A percentile compares a stretch with the other conserved stretches of the same genome.
phyloP scores from a whole-genome alignment of 2,888 invertebrate genomes.

The Seira sanloemensis region DNA sequence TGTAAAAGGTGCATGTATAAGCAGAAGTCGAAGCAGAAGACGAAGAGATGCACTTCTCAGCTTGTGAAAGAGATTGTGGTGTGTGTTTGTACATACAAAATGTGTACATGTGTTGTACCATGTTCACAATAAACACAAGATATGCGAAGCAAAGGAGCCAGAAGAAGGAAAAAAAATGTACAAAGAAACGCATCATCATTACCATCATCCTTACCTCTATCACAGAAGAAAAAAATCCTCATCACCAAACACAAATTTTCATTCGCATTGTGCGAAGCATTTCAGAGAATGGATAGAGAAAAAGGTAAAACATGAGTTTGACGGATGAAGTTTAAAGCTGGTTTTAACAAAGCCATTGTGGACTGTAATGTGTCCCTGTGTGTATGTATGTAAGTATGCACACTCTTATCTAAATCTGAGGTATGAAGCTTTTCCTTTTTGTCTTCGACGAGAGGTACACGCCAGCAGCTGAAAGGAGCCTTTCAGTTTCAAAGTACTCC shows the following conservation, averaged over 20 bases:
- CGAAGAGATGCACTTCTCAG: background rate
- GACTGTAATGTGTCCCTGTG: no score
- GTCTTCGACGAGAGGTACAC: no score
- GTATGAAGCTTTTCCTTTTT: no score
- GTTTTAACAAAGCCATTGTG: no score
- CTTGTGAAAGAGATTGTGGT: background rate
- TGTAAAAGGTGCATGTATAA: background rate
- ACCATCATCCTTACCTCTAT: no score
- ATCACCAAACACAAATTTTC: no score
- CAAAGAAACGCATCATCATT: background rate
- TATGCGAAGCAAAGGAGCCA: background rate
- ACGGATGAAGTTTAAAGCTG: background rate
- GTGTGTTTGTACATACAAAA: background rate
- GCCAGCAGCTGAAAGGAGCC: slow-evolving; percentile 38
- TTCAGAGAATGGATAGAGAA: no score
- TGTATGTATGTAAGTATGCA: no score
- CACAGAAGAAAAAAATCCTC: no score
- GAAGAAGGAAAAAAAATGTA: background rate
- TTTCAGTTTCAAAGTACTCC: slow-evolving; percentile 24
- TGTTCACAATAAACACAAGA: background rate
- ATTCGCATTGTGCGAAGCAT: no score
- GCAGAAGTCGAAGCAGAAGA: no score
- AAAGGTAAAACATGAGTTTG: background rate
- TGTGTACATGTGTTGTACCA: background rate
- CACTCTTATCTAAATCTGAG: no score